Evolutionary conservation across 2,113 vertebrate species (phyloP).

Genomic region (Notothenia rossii): DNA sequence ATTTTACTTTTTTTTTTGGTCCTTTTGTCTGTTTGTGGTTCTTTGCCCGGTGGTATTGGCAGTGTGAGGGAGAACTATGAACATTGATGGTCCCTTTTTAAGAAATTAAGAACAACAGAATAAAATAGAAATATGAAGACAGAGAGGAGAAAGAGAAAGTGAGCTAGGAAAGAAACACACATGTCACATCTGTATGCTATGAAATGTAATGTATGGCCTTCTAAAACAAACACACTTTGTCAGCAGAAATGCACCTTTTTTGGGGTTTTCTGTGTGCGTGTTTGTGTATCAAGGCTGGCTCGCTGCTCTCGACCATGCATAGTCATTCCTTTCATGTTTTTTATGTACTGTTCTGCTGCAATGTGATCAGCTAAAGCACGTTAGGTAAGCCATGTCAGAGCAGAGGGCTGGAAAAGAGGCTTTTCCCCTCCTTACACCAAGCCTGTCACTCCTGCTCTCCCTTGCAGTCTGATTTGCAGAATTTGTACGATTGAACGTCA

Average conservation of each 20-base stretch:
- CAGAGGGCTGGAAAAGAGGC: conserved; percentile 45
- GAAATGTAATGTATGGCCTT: conserved; percentile 36
- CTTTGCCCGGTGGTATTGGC: conserved; percentile 57
- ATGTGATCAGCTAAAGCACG: conserved; percentile 61
- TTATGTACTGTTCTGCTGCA: conserved; percentile 54
- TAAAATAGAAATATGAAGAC: conserved; percentile 29
- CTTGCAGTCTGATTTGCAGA: conserved; percentile 1
- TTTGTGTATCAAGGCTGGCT: conserved; percentile 39
- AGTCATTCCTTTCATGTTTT: conserved; percentile 38
- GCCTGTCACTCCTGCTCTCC: conserved; percentile 11
- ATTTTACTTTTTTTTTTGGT: conserved; percentile 70
- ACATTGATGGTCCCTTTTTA: conserved; percentile 56
- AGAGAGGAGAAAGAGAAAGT: conserved; percentile 8
- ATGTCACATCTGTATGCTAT: background rate
- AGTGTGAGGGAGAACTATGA: conserved; percentile 37
- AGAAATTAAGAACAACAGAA: conserved; percentile 25
- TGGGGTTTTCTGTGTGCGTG: conserved; percentile 21
- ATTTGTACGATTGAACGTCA: background rate
- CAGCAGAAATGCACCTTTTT: conserved; percentile 27
- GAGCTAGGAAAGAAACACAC: background rate
- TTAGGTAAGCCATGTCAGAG: conserved; percentile 56
- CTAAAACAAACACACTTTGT: conserved; percentile 27
- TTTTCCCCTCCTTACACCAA: conserved; percentile 34
- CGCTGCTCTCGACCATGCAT: background rate
- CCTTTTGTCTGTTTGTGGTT: conserved; percentile 69